Base-by-base conservation (phyloP, 2,888 invertebrate species). In the Parascotia fuliginaria region DNA sequence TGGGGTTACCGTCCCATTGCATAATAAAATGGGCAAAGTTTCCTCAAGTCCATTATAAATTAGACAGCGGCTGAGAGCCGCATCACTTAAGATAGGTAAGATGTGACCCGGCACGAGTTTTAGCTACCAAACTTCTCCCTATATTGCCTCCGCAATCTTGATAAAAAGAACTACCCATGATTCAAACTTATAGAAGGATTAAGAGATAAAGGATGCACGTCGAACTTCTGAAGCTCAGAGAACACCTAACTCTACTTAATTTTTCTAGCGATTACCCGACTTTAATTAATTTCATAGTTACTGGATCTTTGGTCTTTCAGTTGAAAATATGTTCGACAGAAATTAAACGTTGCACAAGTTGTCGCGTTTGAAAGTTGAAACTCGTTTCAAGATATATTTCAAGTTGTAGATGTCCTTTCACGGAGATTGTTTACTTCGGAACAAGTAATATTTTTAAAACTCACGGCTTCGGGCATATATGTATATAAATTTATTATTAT, bases 1-100 rank as follows among this genome's bases (percentile, higher is more conserved):
- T 87, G 85, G 86, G 89, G 89, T 86, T 87, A 86, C 90, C 88
- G 79, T 85, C 88, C 88, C 91, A 90, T 89, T 90, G 90, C 91
- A 91, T 92, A 91, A 91, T 92, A 92, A 92, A 92, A 92, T 92
- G 91, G 87, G 78, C 87, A 73, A 92, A 92, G 90, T 91, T 92
- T 89, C 84, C 89, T 81, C 85, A 91, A 92, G 91, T 90, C 92
- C 91, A 92, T 91, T 92, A 92, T 91, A 91, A 92, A 92, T 92
- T 91, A 92, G 91, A 91, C 91, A 87, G 85, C 85, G 89, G 68
- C 68, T 68, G 87, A 89, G 88, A 84, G 85, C 85, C 89, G 89
- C 90, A 89, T 91, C 91, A 88, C 87, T 90, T 91, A 87, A 91
- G 91, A 89, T 91, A 89, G 90, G 90, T 89, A 89, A 83, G 87